phyloP scores from a whole-genome alignment of 1,140 invertebrate genomes.

The Musca vetustissima region DNA sequence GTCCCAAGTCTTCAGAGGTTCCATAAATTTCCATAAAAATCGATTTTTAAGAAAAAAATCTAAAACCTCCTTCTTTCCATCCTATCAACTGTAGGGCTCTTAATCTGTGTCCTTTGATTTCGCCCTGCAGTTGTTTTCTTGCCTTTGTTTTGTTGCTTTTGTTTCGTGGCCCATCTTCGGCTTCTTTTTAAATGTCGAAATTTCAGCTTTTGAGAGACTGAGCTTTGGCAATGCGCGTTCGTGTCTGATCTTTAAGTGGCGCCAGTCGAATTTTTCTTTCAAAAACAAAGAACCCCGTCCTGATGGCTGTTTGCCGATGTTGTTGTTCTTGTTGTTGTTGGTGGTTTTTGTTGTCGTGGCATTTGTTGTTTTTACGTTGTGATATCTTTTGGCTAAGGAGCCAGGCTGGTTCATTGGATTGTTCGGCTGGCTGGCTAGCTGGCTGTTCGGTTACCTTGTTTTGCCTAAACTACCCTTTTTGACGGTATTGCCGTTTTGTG shows the following conservation, averaged over 20 bases:
- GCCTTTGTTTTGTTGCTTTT: neutral
- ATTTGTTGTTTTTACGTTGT: constrained; percentile 20
- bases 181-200: constrained; percentile 24
- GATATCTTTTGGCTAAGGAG: constrained; percentile 14
- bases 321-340: no score
- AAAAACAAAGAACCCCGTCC: constrained; percentile 24
- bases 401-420: no score
- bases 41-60: no score
- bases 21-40: no score
- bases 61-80: no score
- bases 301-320: no score
- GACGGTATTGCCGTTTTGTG: neutral
- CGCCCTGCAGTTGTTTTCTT: no score
- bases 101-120: no score
- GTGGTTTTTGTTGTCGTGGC: no score
- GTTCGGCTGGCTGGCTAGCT: neutral
- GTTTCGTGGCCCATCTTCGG: constrained; percentile 16
- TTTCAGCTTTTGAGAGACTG: constrained; percentile 5
- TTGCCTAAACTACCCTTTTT: constrained; percentile 16
- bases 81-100: no score
- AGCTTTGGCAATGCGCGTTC: constrained; percentile 25
- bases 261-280: constrained; percentile 25
- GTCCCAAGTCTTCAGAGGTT: no score
- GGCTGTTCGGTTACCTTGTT: neutral
- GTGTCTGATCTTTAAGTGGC: constrained; percentile 29